Conservation (phyloP, 2,888 invertebrate species). For the Hyles lineata region DNA sequence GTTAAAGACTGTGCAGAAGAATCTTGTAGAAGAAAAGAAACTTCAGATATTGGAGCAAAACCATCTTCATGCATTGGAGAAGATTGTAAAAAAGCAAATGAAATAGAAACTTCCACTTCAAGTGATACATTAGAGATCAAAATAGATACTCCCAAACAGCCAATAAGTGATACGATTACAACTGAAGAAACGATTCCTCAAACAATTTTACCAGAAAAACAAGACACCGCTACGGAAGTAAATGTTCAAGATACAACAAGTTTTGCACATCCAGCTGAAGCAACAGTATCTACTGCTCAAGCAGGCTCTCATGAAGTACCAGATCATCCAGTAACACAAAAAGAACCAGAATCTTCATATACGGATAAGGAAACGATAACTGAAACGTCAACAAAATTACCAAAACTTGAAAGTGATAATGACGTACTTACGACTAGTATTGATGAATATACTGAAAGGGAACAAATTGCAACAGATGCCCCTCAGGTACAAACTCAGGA, state of each 20-base stretch:
- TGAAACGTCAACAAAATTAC: slow-evolving; percentile 9
- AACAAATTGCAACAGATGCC: neutral
- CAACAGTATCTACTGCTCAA: neutral
- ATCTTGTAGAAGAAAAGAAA: slow-evolving; percentile 62
- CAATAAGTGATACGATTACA: neutral
- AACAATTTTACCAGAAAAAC: slow-evolving; percentile 2
- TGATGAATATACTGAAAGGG: slow-evolving; percentile 7
- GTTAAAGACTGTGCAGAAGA: slow-evolving; percentile 58
- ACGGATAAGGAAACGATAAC: neutral
- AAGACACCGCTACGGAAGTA: slow-evolving; percentile 1
- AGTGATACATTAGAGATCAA: neutral
- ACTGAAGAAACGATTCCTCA: neutral
- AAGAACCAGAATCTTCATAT: neutral
- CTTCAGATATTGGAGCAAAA: slow-evolving; percentile 35
- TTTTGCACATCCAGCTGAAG: neutral
- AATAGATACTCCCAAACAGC: neutral
- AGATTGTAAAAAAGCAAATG: neutral
- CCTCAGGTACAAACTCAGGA: neutral
- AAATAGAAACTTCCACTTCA: slow-evolving; percentile 1
- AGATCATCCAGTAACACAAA: neutral
- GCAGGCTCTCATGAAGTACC: neutral
- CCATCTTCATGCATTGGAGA: neutral
- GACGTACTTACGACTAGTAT: neutral
- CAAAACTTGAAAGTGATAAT: neutral
- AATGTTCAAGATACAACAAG: neutral